Evolutionary conservation across 2,888 invertebrate genomes (phyloP).

Genomic region (Eucera pruinosa): DNA sequence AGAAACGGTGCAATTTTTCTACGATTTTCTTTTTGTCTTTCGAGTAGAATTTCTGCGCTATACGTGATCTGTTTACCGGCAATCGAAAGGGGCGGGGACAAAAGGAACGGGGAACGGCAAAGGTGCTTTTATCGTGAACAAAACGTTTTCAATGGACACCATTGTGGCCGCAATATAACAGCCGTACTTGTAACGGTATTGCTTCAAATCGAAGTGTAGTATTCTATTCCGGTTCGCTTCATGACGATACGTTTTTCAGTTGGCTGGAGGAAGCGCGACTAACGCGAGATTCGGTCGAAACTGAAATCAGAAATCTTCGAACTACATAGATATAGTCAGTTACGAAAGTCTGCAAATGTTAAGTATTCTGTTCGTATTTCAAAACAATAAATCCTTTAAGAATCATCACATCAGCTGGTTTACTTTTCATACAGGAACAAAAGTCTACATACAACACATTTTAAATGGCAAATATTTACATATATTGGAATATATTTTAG

Average conservation of each 20-base stretch:
- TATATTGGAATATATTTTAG: no score
- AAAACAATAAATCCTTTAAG: no score
- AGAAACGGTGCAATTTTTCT: no score
- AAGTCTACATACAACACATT: no score
- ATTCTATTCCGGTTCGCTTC: slow-evolving; percentile 35
- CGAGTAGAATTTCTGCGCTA: slow-evolving; percentile 5
- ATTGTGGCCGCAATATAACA: slow-evolving; percentile 24
- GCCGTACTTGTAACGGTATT: slow-evolving; percentile 45
- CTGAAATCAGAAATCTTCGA: not conserved
- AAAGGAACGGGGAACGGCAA: slow-evolving; percentile 33
- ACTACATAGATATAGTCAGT: no score
- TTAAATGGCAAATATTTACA: no score
- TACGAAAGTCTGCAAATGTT: no score
- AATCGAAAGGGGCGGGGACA: not conserved
- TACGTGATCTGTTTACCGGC: slow-evolving; percentile 40
- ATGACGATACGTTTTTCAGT: slow-evolving; percentile 22
- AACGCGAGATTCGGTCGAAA: slow-evolving; percentile 8
- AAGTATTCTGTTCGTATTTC: no score
- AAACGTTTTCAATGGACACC: slow-evolving; percentile 45
- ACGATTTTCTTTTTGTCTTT: not conserved
- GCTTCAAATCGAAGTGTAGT: slow-evolving; percentile 34
- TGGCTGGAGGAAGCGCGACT: not conserved
- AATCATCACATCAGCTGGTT: no score
- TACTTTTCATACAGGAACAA: no score
- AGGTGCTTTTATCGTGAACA: slow-evolving; percentile 43